These are phyloP conservation scores for Varanus komodoensis DNA, from an alignment of 2,113 vertebrate genomes.

Conservation along the genomic window DNA sequence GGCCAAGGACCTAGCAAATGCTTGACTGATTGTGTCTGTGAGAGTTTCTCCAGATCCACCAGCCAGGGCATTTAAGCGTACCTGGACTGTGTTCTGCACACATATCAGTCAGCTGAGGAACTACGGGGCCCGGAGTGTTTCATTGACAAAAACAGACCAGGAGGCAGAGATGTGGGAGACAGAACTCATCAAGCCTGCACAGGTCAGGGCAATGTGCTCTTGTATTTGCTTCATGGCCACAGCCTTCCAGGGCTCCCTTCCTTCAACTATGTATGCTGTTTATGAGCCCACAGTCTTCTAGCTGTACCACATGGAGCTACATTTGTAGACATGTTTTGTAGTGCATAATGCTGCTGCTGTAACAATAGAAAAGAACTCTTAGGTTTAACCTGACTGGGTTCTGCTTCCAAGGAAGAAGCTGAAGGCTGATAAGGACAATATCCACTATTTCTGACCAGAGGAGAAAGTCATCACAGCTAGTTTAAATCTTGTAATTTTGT, in stretches of 20 bases:
- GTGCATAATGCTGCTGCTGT: not conserved
- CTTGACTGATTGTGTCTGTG: constrained; percentile 16
- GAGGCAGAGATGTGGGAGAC: not conserved
- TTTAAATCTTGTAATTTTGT: too few relatives aligned
- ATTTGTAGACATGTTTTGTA: not conserved
- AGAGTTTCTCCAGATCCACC: constrained; percentile 9
- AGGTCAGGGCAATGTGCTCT: not conserved
- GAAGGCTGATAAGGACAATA: too few relatives aligned
- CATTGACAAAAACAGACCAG: not conserved
- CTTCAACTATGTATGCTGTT: not conserved
- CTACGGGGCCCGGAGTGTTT: not conserved
- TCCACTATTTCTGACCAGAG: too few relatives aligned
- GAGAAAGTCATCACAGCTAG: too few relatives aligned
- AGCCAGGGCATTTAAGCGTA: not conserved
- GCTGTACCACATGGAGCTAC: not conserved
- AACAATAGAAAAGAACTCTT: too few relatives aligned
- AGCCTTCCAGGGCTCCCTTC: not conserved
- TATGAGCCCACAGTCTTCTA: not conserved
- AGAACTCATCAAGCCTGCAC: not conserved
- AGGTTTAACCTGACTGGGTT: too few relatives aligned
- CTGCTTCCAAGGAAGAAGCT: too few relatives aligned
- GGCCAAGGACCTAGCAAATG: not conserved
- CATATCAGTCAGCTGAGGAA: not conserved
- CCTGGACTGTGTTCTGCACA: constrained; percentile 31
- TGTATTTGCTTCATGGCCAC: not conserved